Evolutionary conservation across 2,113 vertebrate species (phyloP), one percentile per base, ranked within the genome.

Genomic region (Ariopsis seemanni): DNA sequence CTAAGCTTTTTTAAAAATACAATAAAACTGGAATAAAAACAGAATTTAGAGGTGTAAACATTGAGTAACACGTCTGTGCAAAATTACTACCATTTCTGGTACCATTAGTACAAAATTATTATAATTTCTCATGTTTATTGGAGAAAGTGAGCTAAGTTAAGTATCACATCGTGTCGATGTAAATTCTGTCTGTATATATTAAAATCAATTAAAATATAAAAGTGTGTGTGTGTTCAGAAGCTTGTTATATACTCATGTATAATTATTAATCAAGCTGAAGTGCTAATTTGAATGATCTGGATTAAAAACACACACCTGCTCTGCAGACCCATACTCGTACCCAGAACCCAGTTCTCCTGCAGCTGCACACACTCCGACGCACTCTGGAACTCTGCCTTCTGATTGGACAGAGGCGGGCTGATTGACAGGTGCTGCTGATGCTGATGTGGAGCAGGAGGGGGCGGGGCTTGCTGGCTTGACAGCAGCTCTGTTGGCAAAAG

Each of bases 331-430:
- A 98, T 97, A 96, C 98, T 98, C 96, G 97, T 98, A 95, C 98
- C 98, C 96, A 99, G 96, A 93, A 99, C 98, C 98, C 98, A 99
- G 97, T 98, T 99, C 97, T 99, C 98, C 96, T 99, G 98, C 97
- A 99, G 98, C 97, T 99, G 98, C 96, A 98, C 98, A 91, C 98
- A 99, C 97, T 99, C 98, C 87, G 98, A 97, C 93, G 98, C 98
- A 94, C 97, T 98, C 96, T 98, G 98, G 96, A 99, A 96, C 95
- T 97, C 97, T 4, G 42, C 42, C 42, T 42, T 42, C 90, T 98
- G 97, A 94, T 97, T 97, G 95, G 97, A 98, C 97, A 99, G 95
- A 83, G 97, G 97, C 72, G 97, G 97, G 89, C 97, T 99, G 96
- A 99, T 95, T 92, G 98, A 99, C 78, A 97, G 95, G 92, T 97